Base-by-base conservation (phyloP, 2,113 vertebrate genomes). In the Pseudonaja textilis region DNA sequence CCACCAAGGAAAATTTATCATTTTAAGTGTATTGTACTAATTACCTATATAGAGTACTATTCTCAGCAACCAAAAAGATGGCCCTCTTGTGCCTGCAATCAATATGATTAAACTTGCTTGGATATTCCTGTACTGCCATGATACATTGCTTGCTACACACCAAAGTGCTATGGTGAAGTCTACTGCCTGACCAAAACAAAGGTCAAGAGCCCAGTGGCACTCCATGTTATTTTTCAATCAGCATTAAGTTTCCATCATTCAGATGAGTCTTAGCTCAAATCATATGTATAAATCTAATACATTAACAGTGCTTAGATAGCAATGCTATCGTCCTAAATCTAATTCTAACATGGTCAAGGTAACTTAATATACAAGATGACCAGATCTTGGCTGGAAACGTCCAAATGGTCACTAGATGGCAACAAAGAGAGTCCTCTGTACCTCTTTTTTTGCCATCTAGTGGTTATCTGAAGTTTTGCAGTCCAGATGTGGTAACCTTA, bases 1-100 rank as follows among this genome's bases (percentile, higher is more conserved):
- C 9, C 20, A 39, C 23, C 94, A 91, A 0, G 89, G 2, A 42
- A 14, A 88, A 88, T 92, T 89, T 39, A 8, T 52, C 23, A 86
- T 93, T 93, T 95, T 92, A 61, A 85, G 39, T 88, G 91, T 91
- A 22, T 89, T 85, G 42, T 85, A 52, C 87, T 90, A 55, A 4
- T 23, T 61, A 10, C 57, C 7, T 85, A 50, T 89, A 59, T 26
- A 74, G 14, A 74, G n/a, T 74, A 69, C 8, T 61, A 52, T 59
- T 20, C 55, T 61, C 61, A 8, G 25, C 16, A 50, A 57, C 55
- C 55, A n/a, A 42, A 55, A 8, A n/a, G 64, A 92, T 81, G n/a
- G 14, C 20, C n/a, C 2, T 39, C n/a, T 81, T 20, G n/a, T 39
- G n/a, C 14, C n/a, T 20, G 89, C 87, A 91, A 18, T 34, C 59